These are phyloP conservation scores for Willisornis vidua DNA, from an alignment of 2,113 vertebrate species.

Conservation along the genomic window DNA sequence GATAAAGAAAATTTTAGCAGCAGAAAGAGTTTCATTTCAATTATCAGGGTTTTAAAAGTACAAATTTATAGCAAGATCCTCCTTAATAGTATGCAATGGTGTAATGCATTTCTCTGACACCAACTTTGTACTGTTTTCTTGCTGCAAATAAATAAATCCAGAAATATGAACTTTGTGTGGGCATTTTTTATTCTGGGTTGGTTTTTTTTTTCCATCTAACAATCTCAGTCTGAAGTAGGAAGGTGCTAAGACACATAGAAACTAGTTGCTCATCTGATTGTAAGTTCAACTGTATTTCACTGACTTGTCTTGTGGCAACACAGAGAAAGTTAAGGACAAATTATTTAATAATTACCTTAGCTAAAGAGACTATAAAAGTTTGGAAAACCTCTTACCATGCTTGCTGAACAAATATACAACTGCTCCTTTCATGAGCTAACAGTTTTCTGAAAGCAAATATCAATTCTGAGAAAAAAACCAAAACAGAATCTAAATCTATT, in stretches of 20 bases:
- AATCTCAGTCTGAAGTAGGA: background rate
- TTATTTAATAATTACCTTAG: background rate
- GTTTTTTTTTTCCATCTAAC: background rate
- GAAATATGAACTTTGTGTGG: background rate
- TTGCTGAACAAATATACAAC: conserved; percentile 7
- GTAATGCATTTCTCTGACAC: background rate
- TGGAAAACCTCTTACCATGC: background rate
- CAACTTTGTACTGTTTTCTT: background rate
- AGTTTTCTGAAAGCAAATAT: background rate
- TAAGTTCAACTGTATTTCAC: background rate
- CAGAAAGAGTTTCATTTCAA: background rate
- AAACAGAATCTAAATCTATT: background rate
- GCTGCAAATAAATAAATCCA: background rate
- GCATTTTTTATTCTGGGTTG: background rate
- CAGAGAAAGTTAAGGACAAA: background rate
- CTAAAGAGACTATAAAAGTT: background rate
- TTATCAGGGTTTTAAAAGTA: background rate
- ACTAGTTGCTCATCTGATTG: background rate
- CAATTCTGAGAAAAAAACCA: background rate
- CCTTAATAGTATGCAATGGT: background rate
- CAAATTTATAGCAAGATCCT: background rate
- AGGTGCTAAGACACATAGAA: background rate
- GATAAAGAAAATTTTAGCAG: background rate
- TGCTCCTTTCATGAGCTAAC: background rate
- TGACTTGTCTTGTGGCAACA: background rate